Base-by-base conservation (phyloP, 1,140 invertebrate genomes). In the Drosophila punjabiensis region DNA sequence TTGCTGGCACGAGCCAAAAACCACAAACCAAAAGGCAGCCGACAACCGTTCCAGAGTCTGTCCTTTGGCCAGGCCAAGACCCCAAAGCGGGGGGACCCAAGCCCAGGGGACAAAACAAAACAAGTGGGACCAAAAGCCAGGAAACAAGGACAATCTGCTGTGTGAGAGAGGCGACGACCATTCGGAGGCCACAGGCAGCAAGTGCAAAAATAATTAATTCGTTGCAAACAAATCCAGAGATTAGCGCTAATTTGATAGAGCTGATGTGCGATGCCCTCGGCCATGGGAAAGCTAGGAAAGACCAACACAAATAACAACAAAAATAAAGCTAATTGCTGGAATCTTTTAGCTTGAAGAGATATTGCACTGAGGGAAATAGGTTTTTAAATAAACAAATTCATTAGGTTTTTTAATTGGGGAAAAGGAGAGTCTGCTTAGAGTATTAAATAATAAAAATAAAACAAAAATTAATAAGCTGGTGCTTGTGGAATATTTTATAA, bases 131-230 rank as follows among this genome's bases (percentile, higher is more conserved):
- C 47, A n/a, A 30, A 30, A 5, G 48, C 48, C 24, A 61, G 50
- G 13, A 24, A 50, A 30, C 62, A 80, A 35, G 59, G 79, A 69
- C 60, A 73, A 55, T 53, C 60, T 41, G 43, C 24, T 24, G 39
- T 60, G 33, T 70, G 37, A 32, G 37, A n/a, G 47, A 14, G 33
- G 59, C 16, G 32, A 37, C 43, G 43, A 48, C 20, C 47, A 48
- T 28, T 48, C 13, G 24, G 71, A 55, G 59, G 74, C 70, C 64
- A 45, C 79, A 67, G 62, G 52, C 62, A 76, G 53, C 79, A 80
- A 87, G 61, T 87, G 76, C 64, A 79, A 80, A 74, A 87, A 87
- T 83, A 76, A 87, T 87, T 87, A 87, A 79, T 80, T 82, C 67
- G 50, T 76, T 76, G 84, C 79, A 50, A 82, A 87, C 52, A 79